A percentile compares a stretch with the other conserved stretches of the same genome.
These are phyloP conservation scores for Thalassoma bifasciatum DNA, from an alignment of 2,113 vertebrate species.

Conservation along the genomic window DNA sequence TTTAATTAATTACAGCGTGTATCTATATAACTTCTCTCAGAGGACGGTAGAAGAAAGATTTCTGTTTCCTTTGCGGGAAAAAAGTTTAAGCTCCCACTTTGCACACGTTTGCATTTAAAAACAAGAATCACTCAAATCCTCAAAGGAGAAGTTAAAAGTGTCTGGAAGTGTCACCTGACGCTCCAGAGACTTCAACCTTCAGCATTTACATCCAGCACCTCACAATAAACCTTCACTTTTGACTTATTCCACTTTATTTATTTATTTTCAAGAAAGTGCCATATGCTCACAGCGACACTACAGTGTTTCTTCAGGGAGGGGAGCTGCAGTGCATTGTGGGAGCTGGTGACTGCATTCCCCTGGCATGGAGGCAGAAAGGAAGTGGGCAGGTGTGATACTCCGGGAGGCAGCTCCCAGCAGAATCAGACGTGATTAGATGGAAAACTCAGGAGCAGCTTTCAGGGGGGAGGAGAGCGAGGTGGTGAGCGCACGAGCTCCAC, in stretches of 20 bases:
- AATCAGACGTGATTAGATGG: slow-evolving; percentile 74
- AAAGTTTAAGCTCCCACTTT: slow-evolving; percentile 40
- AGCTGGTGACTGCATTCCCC: slow-evolving; percentile 54
- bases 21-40: neutral
- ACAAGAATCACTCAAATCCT: neutral
- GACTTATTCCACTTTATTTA: slow-evolving; percentile 12
- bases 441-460: slow-evolving; percentile 57
- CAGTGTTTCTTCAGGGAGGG: slow-evolving; percentile 41
- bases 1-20: slow-evolving; percentile 34
- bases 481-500: slow-evolving; percentile 43
- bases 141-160: slow-evolving; percentile 14
- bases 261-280: slow-evolving; percentile 51
- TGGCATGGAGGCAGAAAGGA: slow-evolving; percentile 50
- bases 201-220: slow-evolving; percentile 35
- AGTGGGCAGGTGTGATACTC: slow-evolving; percentile 77
- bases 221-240: slow-evolving; percentile 56
- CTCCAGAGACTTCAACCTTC: neutral
- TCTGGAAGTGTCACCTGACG: slow-evolving; percentile 17
- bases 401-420: slow-evolving; percentile 67
- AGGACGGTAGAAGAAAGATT: slow-evolving; percentile 14
- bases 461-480: neutral
- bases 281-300: slow-evolving; percentile 60
- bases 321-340: slow-evolving; percentile 71
- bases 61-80: neutral
- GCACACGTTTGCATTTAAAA: slow-evolving; percentile 37